Evolutionary conservation across 2,888 invertebrate species (phyloP), one percentile per base, ranked within the genome.

Genomic region (Graphium colonna): DNA sequence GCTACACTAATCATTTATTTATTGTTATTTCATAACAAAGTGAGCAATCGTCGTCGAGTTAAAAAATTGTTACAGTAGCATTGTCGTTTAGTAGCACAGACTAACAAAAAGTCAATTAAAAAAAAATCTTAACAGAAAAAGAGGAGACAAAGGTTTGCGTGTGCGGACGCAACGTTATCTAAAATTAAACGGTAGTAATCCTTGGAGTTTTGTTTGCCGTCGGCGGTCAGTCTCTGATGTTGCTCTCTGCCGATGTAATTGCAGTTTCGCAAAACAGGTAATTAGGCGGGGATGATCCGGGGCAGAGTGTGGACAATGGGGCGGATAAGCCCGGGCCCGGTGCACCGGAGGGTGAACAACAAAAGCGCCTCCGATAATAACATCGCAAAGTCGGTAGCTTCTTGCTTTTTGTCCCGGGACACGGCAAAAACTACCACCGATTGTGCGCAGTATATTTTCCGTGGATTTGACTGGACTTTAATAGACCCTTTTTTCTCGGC

Each of bases 371-470:
- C 61, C 76, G 74, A 79, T 83, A 84, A 83, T 81, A 83, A 82
- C 79, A 84, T 81, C 81, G 77, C 67, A 73, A 87, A 87, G 87
- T 86, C 86, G 88, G 86, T 86, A 87, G 88, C 87, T 88, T 87
- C 86, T 85, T 82, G 83, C 84, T 82, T 82, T 82, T 69, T 71
- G 68, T 75, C 76, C 75, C 70, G 74, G 69, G 64, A 68, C 62
- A 10, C 51, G 31, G 60, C 70, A 79, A 84, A 85, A 81, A 81
- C 69, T 73, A 60, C 58, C n/a, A n/a, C 36, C 12, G 36, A 36
- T 62, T 39, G 40, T 57, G 57, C 55, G 50, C 42, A 57, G 53
- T 58, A 53, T 54, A 58, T 62, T 61, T 63, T 60, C 60, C 53
- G 43, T 55, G 39, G 46, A 56, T 60, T 56, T 54, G 51, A 57